phyloP scores from a whole-genome alignment of 2,113 vertebrate genomes.

The Pitta sordida region DNA sequence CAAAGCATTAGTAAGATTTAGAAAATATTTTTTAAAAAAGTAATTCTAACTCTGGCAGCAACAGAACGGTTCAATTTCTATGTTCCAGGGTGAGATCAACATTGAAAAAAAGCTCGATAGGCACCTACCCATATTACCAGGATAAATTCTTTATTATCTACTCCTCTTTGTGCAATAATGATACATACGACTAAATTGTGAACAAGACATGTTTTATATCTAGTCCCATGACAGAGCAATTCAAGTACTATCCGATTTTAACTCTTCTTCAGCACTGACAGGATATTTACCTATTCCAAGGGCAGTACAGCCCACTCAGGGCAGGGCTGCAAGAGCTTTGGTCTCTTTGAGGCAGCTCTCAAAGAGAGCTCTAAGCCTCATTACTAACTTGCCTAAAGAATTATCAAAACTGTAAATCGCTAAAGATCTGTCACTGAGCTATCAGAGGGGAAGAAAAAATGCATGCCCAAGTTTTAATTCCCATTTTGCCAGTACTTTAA shows the following conservation, averaged over 20 bases:
- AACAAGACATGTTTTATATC: not conserved
- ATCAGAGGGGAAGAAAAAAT: not conserved
- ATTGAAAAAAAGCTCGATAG: not conserved
- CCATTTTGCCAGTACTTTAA: not conserved
- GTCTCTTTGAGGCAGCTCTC: not conserved
- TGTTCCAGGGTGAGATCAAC: not conserved
- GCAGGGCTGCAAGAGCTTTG: not conserved
- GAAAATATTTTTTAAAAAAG: not conserved
- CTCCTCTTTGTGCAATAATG: not conserved
- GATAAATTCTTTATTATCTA: not conserved
- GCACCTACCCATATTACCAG: not conserved
- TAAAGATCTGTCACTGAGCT: not conserved
- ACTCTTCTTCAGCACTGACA: not conserved
- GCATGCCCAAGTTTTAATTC: not conserved
- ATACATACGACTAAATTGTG: not conserved
- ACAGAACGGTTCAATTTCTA: not conserved
- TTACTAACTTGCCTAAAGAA: not conserved
- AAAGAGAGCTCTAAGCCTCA: not conserved
- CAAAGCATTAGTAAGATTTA: not conserved
- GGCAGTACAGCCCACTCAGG: accelerated
- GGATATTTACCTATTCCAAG: not conserved
- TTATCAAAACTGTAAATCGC: not conserved
- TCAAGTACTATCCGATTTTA: not conserved
- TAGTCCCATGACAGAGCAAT: not conserved
- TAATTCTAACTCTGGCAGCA: not conserved